phyloP scores from a whole-genome alignment of 2,888 invertebrate species.

The Pyralis farinalis region DNA sequence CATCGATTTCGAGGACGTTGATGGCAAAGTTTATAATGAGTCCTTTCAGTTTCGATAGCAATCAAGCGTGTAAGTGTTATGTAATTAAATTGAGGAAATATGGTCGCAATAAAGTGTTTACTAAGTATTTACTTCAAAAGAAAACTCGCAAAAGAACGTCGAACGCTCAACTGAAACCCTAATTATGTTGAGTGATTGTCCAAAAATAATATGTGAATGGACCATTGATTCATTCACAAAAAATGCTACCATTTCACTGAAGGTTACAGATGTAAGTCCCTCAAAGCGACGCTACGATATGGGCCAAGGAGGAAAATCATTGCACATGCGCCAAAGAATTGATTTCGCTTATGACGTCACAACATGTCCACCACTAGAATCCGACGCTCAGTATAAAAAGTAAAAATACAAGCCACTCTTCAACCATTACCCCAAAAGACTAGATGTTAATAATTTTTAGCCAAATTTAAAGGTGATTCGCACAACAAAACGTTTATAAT shows the following conservation, averaged over 20 bases:
- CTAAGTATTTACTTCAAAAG: no score
- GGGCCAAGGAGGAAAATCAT: slow-evolving; percentile 68
- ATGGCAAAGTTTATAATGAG: no score
- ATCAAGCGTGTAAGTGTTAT: no score
- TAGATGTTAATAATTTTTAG: slow-evolving; percentile 42
- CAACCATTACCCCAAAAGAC: slow-evolving; percentile 38
- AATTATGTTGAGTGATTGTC: slow-evolving; percentile 23
- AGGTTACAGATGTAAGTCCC: slow-evolving; percentile 49
- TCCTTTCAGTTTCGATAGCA: no score
- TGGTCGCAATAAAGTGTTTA: no score
- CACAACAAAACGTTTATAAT: slow-evolving; percentile 32
- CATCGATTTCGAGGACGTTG: no score
- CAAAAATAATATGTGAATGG: slow-evolving; percentile 69
- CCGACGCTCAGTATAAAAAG: slow-evolving; percentile 60
- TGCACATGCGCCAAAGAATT: slow-evolving; percentile 66
- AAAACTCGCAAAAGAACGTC: not conserved
- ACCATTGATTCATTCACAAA: slow-evolving; percentile 64
- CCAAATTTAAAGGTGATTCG: slow-evolving; percentile 37
- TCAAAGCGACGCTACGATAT: slow-evolving; percentile 40
- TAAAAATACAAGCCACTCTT: slow-evolving; percentile 46
- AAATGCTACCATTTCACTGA: slow-evolving; percentile 50
- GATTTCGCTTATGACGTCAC: slow-evolving; percentile 74
- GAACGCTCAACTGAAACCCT: not conserved
- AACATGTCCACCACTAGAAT: slow-evolving; percentile 59
- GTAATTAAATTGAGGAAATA: no score